Percentiles rank a stretch among this genome's conserved stretches.
These are phyloP conservation scores for Luidia sarsii DNA, from an alignment of 53 echinoderm and acorn worm species.

Conservation along the genomic window DNA sequence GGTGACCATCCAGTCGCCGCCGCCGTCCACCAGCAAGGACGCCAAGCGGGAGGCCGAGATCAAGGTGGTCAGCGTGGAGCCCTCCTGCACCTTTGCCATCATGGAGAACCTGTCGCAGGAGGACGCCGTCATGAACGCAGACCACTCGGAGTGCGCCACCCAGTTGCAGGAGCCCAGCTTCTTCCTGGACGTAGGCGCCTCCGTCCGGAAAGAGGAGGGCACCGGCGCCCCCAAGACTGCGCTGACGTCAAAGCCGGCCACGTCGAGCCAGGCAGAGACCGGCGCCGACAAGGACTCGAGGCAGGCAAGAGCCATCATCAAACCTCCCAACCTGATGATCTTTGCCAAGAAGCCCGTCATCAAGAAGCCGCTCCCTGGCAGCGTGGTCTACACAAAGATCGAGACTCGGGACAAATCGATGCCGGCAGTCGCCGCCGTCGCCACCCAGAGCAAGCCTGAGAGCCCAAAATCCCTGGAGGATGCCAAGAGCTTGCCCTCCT, in stretches of 20 bases:
- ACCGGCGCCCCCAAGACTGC: constrained; percentile 23
- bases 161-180: constrained; percentile 91
- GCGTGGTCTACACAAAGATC: neutral
- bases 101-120: constrained; percentile 83
- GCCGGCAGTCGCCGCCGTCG: neutral
- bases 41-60: constrained; percentile 32
- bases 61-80: constrained; percentile 43
- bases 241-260: neutral
- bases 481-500: neutral
- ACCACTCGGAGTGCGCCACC: constrained; percentile 91
- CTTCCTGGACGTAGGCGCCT: constrained; percentile 68
- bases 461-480: neutral
- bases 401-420: constrained; percentile 1
- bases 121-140: constrained; percentile 68
- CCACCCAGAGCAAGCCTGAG: neutral
- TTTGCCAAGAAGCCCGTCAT: constrained; percentile 32
- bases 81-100: constrained; percentile 85
- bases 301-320: constrained; percentile 12
- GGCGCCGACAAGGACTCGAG: constrained; percentile 13
- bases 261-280: neutral
- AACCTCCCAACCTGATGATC: constrained; percentile 29
- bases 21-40: constrained; percentile 60
- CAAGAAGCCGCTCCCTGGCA: constrained; percentile 22
- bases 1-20: constrained; percentile 68
- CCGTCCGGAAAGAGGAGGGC: constrained; percentile 33